phyloP scores from a whole-genome alignment of 2,888 invertebrate species.

The Synergus umbraculus region DNA sequence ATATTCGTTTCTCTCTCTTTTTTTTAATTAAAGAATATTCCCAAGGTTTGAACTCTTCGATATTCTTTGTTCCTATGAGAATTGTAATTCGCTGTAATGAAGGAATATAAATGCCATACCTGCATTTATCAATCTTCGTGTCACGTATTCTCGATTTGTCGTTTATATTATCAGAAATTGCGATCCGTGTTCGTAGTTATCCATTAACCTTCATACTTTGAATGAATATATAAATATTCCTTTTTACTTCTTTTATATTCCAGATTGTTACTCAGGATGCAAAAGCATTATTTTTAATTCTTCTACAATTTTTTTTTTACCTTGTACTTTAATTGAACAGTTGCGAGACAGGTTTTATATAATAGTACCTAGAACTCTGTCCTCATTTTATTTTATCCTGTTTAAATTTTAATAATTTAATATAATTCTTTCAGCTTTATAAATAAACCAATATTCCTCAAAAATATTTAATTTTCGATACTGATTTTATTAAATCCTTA shows the following conservation, averaged over 20 bases:
- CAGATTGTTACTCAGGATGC: background rate
- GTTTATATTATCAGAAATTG: background rate
- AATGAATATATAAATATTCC: background rate
- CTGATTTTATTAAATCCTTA: slow-evolving; percentile 33
- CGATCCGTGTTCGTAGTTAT: background rate
- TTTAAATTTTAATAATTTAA: too few relatives aligned
- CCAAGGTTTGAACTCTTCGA: background rate
- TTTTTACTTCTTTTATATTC: background rate
- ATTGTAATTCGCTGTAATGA: background rate
- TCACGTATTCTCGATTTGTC: background rate
- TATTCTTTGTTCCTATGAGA: background rate
- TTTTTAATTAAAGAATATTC: too few relatives aligned
- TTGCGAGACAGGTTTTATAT: background rate
- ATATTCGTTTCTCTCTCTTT: too few relatives aligned
- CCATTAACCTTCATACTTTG: slow-evolving; percentile 9
- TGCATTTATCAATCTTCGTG: background rate
- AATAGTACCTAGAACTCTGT: background rate
- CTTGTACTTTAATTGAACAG: background rate
- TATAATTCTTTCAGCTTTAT: too few relatives aligned
- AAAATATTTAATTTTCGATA: background rate
- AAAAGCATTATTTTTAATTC: background rate
- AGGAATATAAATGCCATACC: background rate
- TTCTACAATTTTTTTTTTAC: background rate
- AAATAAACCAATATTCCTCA: too few relatives aligned
- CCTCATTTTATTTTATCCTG: too few relatives aligned